Evolutionary conservation across 2,113 vertebrate species (phyloP), one percentile per base, ranked within the genome.

Genomic region (Murina feae): DNA sequence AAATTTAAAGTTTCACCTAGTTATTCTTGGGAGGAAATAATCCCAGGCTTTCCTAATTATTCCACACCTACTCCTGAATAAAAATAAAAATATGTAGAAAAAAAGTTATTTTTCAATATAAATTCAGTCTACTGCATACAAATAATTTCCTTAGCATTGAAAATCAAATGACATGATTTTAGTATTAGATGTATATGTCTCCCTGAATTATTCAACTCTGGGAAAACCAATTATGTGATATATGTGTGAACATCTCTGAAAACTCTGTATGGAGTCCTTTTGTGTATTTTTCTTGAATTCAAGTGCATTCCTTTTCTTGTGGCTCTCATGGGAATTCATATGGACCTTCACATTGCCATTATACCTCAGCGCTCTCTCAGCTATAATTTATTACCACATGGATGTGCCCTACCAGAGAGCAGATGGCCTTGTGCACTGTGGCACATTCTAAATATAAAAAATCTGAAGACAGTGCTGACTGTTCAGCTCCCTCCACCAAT

Each of bases 1-100:
- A 93, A 63, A 60, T 95, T 92, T 83, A 93, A 92, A 94, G 42
- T 95, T 96, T 87, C 7, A 35, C n/a, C 14, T n/a, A 82, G 17
- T 65, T 80, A 68, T 80, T 95, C 37, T 81, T 81, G 32, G 75
- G 76, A 93, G 32, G 65, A 96, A 96, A 80, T 55, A 69, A 65
- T 83, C 20, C 13, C 7, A 71, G 78, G 18, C 28, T 96, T 96
- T 93, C 20, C 60, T 86, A 58, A 83, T 93, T 90, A 79, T 58
- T 90, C 39, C 6, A 90, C 8, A 25, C 18, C 14, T 69, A 74
- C 47, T 35, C 37, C 81, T 76, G 6, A 82, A 32, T 60, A 53
- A 68, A 90, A 92, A 78, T 8, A 71, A 65, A 80, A n/a, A 84
- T n/a, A n/a, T n/a, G n/a, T n/a, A n/a, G 25, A 16, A 65, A 49